Percentiles rank a stretch among this genome's conserved stretches.
phyloP scores from a whole-genome alignment of 2,113 vertebrate species.

The Melierax canorus region DNA sequence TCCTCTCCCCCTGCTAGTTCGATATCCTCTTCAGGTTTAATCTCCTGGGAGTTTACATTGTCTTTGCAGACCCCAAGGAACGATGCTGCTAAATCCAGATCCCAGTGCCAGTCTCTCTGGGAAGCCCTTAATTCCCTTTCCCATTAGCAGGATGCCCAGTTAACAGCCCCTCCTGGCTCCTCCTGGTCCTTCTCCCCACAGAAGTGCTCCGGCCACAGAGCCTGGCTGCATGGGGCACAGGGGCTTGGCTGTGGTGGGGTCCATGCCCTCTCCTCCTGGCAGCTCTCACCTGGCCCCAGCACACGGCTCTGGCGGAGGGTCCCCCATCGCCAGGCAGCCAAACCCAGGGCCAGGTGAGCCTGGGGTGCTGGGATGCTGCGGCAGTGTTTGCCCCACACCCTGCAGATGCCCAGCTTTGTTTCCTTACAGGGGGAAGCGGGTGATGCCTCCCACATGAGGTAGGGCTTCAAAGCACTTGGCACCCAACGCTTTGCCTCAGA shows the following conservation, averaged over 20 bases:
- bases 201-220: rapidly evolving
- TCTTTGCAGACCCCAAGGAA: neutral
- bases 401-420: neutral
- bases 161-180: neutral
- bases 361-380: rapidly evolving
- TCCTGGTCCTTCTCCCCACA: neutral
- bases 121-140: neutral
- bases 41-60: neutral
- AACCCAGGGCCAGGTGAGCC: neutral
- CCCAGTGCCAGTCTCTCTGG: neutral
- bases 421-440: neutral
- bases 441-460: neutral
- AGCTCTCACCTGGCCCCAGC: neutral
- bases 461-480: neutral
- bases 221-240: rapidly evolving
- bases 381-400: neutral
- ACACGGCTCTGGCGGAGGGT: rapidly evolving
- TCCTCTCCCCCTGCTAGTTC: neutral
- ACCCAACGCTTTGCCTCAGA: neutral
- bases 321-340: neutral
- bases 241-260: neutral
- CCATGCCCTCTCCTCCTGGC: neutral
- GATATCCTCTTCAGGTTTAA: neutral
- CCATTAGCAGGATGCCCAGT: neutral
- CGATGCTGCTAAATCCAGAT: neutral